Percentiles rank a stretch among this genome's conserved stretches.
These are phyloP conservation scores for Aphelinus atriplicis DNA, from an alignment of 1,140 invertebrate species.

Conservation along the genomic window DNA sequence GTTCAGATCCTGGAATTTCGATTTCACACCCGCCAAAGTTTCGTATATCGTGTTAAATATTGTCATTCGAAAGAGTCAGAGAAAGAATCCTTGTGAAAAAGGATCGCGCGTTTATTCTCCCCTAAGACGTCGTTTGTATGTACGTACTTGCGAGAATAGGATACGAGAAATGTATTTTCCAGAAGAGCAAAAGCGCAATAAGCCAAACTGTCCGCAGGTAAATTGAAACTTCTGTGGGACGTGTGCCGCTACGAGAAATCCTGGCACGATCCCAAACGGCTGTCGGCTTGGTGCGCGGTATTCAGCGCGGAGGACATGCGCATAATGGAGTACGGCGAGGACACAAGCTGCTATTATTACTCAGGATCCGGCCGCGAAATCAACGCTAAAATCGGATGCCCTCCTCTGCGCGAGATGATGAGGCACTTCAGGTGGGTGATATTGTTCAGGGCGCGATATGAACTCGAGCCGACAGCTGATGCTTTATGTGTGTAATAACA, in stretches of 20 bases:
- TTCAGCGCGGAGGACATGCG: slow-evolving; percentile 75
- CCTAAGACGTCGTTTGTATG: too few relatives aligned
- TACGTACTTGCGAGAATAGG: too few relatives aligned
- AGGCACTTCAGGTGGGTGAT: slow-evolving; percentile 59
- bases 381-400: slow-evolving; percentile 75
- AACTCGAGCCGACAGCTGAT: not conserved
- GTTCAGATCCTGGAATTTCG: too few relatives aligned
- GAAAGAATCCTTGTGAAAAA: too few relatives aligned
- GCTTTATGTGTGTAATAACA: slow-evolving; percentile 7
- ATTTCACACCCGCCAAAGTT: too few relatives aligned
- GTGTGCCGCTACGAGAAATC: slow-evolving; percentile 78
- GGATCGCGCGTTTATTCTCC: too few relatives aligned
- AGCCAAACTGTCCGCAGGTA: slow-evolving; percentile 37
- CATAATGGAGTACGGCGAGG: slow-evolving; percentile 78
- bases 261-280: slow-evolving; percentile 66
- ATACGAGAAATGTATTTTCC: too few relatives aligned
- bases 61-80: too few relatives aligned
- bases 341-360: slow-evolving; percentile 79
- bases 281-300: slow-evolving; percentile 77
- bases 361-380: slow-evolving; percentile 74
- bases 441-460: not conserved
- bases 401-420: slow-evolving; percentile 76
- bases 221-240: slow-evolving; percentile 68
- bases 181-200: too few relatives aligned
- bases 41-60: too few relatives aligned